A percentile compares a stretch with the other conserved stretches of the same genome.
phyloP scores from a whole-genome alignment of 2,113 vertebrate species.

The Deroptyus accipitrinus region DNA sequence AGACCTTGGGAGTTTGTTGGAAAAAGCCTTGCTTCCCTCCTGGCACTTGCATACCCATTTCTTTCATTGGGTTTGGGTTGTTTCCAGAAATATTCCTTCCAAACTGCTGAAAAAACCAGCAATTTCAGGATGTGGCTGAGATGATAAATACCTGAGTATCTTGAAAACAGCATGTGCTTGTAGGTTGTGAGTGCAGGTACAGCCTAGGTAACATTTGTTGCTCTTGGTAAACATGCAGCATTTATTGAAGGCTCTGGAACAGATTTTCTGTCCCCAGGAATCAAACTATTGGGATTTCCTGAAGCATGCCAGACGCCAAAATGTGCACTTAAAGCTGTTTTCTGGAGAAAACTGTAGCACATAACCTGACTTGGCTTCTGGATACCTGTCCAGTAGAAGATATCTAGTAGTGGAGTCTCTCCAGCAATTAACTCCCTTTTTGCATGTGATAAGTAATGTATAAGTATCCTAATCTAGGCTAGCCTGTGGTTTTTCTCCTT shows the following conservation, averaged over 20 bases:
- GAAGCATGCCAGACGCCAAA: background rate
- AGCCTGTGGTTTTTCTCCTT: background rate
- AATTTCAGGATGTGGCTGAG: background rate
- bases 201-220: background rate
- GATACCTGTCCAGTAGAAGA: background rate
- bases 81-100: background rate
- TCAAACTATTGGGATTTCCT: background rate
- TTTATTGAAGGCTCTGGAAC: background rate
- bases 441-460: background rate
- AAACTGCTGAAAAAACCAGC: background rate
- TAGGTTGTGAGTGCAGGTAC: background rate
- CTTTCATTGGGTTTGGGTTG: background rate
- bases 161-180: background rate
- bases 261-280: background rate
- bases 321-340: background rate
- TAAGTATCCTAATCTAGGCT: background rate
- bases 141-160: background rate
- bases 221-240: background rate
- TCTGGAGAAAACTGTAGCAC: background rate
- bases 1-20: background rate
- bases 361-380: background rate
- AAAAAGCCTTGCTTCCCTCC: background rate
- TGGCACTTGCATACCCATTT: background rate
- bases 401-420: background rate
- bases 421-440: background rate